phyloP scores from a whole-genome alignment of 2,797 vertebrate genomes.

The Esox lucius region DNA sequence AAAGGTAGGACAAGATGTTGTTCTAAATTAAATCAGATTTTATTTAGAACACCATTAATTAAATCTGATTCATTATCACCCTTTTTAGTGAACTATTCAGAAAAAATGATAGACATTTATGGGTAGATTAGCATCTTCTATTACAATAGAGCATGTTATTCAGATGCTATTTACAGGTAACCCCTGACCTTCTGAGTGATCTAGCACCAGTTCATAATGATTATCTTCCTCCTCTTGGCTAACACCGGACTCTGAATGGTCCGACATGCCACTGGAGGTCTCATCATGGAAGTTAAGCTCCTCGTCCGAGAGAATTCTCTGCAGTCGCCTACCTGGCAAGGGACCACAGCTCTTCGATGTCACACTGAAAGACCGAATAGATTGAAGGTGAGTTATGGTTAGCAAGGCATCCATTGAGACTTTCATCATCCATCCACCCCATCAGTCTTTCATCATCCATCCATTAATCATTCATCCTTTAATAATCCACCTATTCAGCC shows the following conservation, averaged over 20 bases:
- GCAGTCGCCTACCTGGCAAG: conserved; percentile 45
- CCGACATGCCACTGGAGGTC: conserved; percentile 51
- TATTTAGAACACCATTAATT: no score
- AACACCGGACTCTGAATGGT: conserved; percentile 53
- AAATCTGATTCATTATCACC: neutral
- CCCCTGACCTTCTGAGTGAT: neutral
- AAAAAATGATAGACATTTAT: neutral
- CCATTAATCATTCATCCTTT: no score
- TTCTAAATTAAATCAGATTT: no score
- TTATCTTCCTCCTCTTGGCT: conserved; percentile 25
- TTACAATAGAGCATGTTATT: neutral
- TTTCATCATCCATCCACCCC: no score
- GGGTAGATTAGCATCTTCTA: neutral
- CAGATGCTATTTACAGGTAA: neutral
- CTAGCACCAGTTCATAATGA: conserved; percentile 34
- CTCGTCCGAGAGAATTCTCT: conserved; percentile 66
- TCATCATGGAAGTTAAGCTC: conserved; percentile 63
- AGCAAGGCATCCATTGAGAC: no score
- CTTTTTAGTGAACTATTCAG: neutral
- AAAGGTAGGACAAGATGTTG: no score
- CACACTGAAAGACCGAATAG: conserved; percentile 41
- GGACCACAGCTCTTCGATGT: conserved; percentile 23
- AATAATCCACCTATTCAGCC: no score
- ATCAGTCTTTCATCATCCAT: no score
- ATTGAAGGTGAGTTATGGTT: neutral